phyloP scores from a whole-genome alignment of 1,140 invertebrate genomes.

The Drosophila nigromelanica region DNA sequence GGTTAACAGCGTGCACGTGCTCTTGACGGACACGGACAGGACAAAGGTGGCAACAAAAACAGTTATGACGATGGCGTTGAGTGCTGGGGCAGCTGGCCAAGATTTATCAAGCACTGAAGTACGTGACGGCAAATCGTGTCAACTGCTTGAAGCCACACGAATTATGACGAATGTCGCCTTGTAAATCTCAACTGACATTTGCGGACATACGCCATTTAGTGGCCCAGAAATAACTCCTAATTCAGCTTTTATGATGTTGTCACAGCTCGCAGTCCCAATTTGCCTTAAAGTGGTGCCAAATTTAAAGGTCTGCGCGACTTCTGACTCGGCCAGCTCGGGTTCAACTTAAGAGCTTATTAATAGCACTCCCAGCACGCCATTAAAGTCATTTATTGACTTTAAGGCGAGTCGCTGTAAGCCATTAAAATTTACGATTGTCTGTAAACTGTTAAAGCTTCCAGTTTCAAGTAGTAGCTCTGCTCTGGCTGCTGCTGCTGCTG shows the following conservation, averaged over 20 bases:
- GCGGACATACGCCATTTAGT: conserved; percentile 17
- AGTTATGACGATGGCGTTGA: conserved; percentile 50
- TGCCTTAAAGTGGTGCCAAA: neutral
- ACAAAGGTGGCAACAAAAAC: conserved; percentile 54
- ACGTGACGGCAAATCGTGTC: conserved; percentile 77
- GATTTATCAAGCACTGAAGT: conserved; percentile 71
- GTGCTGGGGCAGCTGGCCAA: conserved; percentile 47
- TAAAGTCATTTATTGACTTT: conserved; percentile 22
- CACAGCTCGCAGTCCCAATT: conserved; percentile 7
- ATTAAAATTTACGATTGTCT: conserved; percentile 67
- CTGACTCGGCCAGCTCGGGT: too few species aligned
- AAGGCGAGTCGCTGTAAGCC: conserved; percentile 24
- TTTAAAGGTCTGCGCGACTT: too few species aligned
- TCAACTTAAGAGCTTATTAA: conserved; percentile 19
- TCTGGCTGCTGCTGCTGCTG: too few species aligned
- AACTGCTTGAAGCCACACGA: conserved; percentile 52
- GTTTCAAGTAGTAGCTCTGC: neutral
- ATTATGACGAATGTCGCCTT: conserved; percentile 71
- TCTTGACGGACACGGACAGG: conserved; percentile 1
- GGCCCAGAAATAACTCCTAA: conserved; percentile 52
- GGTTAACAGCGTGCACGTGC: conserved; percentile 77
- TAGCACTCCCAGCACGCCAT: neutral
- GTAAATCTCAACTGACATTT: conserved; percentile 63
- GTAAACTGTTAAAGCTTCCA: neutral
- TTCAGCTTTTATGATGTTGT: conserved; percentile 66